Percentiles rank a stretch among this genome's conserved stretches.
phyloP scores from a whole-genome alignment of 2,888 invertebrate genomes.

The Acanthosepion esculentum region DNA sequence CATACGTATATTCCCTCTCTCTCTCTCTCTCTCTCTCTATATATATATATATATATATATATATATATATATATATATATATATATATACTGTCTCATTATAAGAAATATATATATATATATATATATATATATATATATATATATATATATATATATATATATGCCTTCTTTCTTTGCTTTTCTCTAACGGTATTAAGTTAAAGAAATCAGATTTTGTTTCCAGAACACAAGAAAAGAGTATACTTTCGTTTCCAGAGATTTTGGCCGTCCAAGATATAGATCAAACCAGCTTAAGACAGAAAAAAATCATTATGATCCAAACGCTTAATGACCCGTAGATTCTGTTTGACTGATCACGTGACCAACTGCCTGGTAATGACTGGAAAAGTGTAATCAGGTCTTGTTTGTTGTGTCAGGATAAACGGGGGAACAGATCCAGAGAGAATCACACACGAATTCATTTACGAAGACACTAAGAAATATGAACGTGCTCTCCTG shows the following conservation, averaged over 20 bases:
- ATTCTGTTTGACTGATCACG: not conserved
- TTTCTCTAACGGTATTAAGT: too few relatives aligned
- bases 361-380: not conserved
- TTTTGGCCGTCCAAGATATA: not conserved
- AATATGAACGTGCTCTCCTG: too few relatives aligned
- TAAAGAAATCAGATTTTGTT: not conserved
- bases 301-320: not conserved
- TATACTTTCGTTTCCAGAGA: not conserved
- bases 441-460: not conserved
- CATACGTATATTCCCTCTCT: too few relatives aligned
- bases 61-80: too few relatives aligned
- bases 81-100: too few relatives aligned
- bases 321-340: not conserved
- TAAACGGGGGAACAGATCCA: not conserved
- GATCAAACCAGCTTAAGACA: not conserved
- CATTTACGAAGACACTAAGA: not conserved
- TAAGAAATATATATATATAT: too few relatives aligned
- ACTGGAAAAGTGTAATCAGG: not conserved
- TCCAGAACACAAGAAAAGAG: not conserved
- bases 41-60: too few relatives aligned
- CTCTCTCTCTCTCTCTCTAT: too few relatives aligned
- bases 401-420: not conserved
- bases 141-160: too few relatives aligned
- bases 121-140: too few relatives aligned
- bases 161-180: too few relatives aligned